Evolutionary conservation across 2,797 vertebrate species (phyloP), one percentile per base, ranked within the genome.

Genomic region (Ataeniobius toweri): DNA sequence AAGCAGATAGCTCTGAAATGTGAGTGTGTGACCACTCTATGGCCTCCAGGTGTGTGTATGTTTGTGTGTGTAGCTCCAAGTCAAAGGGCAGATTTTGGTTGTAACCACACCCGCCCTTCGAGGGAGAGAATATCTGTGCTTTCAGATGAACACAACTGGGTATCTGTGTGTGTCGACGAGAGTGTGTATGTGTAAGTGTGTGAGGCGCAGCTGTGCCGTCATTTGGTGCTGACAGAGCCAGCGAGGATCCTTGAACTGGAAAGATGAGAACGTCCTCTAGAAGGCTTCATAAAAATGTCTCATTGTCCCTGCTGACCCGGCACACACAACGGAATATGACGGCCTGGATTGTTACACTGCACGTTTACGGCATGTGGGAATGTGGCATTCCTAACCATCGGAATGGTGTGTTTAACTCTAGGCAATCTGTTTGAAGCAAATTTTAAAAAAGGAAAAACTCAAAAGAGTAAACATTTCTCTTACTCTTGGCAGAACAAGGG

Each of bases 1-100:
- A 96, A 99, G 94, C 94, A 92, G 97, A 98, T 97, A 98, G 88
- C 95, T 93, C 96, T 96, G 98, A 98, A 97, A 98, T 96, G 96
- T 94, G 96, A 97, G 96, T 97, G 96, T 96, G 96, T 96, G 97
- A 97, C 96, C 96, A 88, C 73, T 82, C 83, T 39, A 77, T 89
- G 89, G 85, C 91, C 90, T 89, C 86, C 84, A 91, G 88, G 91
- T 86, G 85, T 83, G 81, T 80, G 77, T 67, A 81, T 58, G 72
- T 79, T 73, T 70, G 74, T 83, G 70, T 80, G 74, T 76, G 59
- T 22, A 58, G 51, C 55, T 80, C 84, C 82, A 88, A 90, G 90
- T 91, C 85, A 92, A 89, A 92, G 90, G 87, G 83, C 86, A 90
- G 86, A 85, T 86, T 93, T 89, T 79, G 84, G 83, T 71, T 36